These are phyloP conservation scores for Brachypteracias leptosomus DNA, from an alignment of 2,113 vertebrate species.

Conservation along the genomic window DNA sequence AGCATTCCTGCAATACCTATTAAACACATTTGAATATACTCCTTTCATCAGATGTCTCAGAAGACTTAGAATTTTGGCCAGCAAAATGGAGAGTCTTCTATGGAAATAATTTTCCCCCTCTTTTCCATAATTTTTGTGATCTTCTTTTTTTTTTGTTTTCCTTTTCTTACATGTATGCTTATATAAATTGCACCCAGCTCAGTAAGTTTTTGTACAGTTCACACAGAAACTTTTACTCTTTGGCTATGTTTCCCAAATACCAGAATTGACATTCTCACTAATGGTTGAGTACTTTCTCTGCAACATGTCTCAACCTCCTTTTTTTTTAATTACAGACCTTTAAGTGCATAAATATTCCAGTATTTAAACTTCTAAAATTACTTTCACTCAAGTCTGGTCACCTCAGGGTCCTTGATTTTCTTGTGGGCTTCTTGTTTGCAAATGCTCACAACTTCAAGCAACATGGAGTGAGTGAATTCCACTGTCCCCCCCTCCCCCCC, in stretches of 20 bases:
- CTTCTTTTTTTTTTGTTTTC: neutral
- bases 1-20: neutral
- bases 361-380: neutral
- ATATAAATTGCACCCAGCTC: neutral
- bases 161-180: neutral
- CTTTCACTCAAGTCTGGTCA: neutral
- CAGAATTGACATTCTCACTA: neutral
- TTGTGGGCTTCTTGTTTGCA: neutral
- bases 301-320: neutral
- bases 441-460: neutral
- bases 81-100: neutral
- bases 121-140: neutral
- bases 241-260: neutral
- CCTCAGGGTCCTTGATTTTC: neutral
- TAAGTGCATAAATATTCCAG: neutral
- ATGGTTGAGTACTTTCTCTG: neutral
- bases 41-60: neutral
- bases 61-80: neutral
- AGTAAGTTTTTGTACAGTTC: neutral
- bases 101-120: neutral
- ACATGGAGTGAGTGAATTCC: accelerated
- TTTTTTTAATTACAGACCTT: neutral
- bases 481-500: too few species aligned
- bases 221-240: neutral
- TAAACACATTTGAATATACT: neutral